Evolutionary conservation across 2,888 invertebrate species (phyloP).

Genomic region (Heliothis peltigera): DNA sequence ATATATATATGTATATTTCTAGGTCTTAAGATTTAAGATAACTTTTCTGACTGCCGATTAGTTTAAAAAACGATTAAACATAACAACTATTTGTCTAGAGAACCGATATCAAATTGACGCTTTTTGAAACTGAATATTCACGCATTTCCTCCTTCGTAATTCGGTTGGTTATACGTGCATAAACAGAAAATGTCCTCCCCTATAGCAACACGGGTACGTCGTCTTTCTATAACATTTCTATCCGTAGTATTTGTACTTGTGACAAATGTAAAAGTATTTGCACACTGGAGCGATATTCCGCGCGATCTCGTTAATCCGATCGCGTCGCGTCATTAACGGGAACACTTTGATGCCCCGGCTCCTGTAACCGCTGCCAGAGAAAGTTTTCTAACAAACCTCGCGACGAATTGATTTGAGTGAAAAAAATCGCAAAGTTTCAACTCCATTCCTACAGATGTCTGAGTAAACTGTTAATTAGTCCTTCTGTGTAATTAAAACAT

Average conservation of each 20-base stretch:
- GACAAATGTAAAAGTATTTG: constrained; percentile 20
- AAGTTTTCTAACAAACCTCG: constrained; percentile 23
- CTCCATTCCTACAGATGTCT: constrained; percentile 7
- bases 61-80: no score
- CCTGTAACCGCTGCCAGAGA: constrained; percentile 13
- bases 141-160: no score
- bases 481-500: constrained; percentile 23
- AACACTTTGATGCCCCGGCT: constrained; percentile 35
- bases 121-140: no score
- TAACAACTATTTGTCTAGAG: no score
- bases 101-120: no score
- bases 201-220: neutral
- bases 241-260: constrained; percentile 2
- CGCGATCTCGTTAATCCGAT: constrained; percentile 31
- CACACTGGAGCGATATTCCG: constrained; percentile 12
- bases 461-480: constrained; percentile 15
- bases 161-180: no score
- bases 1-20: no score
- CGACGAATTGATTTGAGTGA: constrained; percentile 22
- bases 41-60: no score
- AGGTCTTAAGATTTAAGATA: no score
- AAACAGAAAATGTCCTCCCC: no score
- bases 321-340: constrained; percentile 39
- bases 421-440: neutral
- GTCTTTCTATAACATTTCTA: neutral